Evolutionary conservation across 2,888 invertebrate genomes (phyloP).

Genomic region (Cryptus viduatorius): DNA sequence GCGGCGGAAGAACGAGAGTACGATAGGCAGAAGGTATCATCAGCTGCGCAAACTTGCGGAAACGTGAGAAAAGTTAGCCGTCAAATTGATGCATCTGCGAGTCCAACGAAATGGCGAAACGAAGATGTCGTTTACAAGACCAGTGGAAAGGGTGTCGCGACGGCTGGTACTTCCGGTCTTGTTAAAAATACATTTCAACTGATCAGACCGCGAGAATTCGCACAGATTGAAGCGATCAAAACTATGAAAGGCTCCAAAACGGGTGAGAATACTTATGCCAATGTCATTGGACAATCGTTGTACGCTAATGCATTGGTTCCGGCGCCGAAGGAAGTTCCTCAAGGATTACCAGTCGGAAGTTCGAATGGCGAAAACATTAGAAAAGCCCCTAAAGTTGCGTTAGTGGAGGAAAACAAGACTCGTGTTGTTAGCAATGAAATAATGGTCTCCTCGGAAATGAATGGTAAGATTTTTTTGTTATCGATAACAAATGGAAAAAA

Average conservation of each 20-base stretch:
- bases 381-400: slow-evolving; percentile 29
- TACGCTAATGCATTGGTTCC: slow-evolving; percentile 77
- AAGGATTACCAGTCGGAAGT: slow-evolving; percentile 30
- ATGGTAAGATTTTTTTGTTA: slow-evolving; percentile 46
- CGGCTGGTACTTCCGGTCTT: slow-evolving; percentile 69
- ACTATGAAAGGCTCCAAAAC: slow-evolving; percentile 67
- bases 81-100: slow-evolving; percentile 62
- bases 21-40: slow-evolving; percentile 86
- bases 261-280: slow-evolving; percentile 85
- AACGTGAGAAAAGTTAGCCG: slow-evolving; percentile 84
- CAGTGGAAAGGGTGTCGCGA: slow-evolving; percentile 70
- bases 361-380: slow-evolving; percentile 56
- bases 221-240: slow-evolving; percentile 85
- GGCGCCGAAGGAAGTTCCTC: slow-evolving; percentile 57
- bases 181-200: slow-evolving; percentile 85
- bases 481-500: too few relatives aligned
- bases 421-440: neutral
- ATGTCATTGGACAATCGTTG: slow-evolving; percentile 83
- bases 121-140: slow-evolving; percentile 77
- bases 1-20: slow-evolving; percentile 65
- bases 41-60: slow-evolving; percentile 87
- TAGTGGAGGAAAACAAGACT: slow-evolving; percentile 20
- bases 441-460: slow-evolving; percentile 19
- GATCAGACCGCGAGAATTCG: slow-evolving; percentile 87
- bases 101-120: slow-evolving; percentile 69